Conservation (phyloP, 2,888 invertebrate species). For the Odontomyia ornata region DNA sequence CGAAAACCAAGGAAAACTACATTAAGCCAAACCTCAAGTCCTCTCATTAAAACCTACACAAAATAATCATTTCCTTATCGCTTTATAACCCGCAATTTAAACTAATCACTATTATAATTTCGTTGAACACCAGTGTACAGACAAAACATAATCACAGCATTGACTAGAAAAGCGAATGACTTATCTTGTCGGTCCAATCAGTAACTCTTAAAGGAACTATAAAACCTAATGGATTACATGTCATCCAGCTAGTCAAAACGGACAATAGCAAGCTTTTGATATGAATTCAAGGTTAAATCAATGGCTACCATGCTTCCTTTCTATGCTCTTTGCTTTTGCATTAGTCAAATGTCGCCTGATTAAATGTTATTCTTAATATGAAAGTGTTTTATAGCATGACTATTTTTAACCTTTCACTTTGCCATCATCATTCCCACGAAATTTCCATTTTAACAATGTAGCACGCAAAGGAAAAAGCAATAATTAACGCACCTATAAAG, state of each 20-base stretch:
- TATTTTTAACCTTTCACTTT: slow-evolving; percentile 10
- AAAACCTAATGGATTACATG: not conserved
- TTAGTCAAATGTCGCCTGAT: not conserved
- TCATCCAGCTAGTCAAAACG: not conserved
- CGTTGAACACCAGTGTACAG: no score
- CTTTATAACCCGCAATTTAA: no score
- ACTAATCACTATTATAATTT: no score
- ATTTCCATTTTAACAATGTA: no score
- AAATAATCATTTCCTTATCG: no score
- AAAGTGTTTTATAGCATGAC: slow-evolving; percentile 1
- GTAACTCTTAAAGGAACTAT: slow-evolving; percentile 7
- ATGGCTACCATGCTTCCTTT: not conserved
- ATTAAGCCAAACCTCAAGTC: no score
- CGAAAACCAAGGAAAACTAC: no score
- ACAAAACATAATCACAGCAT: no score
- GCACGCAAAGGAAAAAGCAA: slow-evolving; percentile 7
- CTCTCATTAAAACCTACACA: no score
- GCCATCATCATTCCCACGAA: not conserved
- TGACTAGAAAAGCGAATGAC: not conserved
- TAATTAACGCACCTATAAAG: slow-evolving; percentile 3
- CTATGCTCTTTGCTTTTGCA: not conserved
- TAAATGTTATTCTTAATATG: not conserved
- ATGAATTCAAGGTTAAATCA: slow-evolving; percentile 25
- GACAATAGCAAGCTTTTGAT: not conserved
- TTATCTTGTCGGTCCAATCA: not conserved